Conservation (phyloP, 2,888 invertebrate genomes). For the Troides aeacus region DNA sequence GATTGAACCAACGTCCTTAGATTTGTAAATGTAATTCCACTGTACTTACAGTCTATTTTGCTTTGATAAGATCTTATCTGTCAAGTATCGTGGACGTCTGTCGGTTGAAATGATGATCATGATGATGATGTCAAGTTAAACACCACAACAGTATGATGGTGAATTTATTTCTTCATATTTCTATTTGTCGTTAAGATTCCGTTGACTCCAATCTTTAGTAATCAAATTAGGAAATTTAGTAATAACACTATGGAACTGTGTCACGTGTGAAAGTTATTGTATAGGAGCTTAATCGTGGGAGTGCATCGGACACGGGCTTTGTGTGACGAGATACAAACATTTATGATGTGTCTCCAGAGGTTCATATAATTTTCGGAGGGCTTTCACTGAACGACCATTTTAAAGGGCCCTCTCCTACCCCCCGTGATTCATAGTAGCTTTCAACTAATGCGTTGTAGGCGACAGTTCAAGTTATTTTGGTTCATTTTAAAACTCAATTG, state of each 20-base stretch:
- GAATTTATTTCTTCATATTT: too few species aligned
- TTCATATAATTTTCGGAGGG: conserved; percentile 45
- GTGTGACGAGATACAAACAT: conserved; percentile 61
- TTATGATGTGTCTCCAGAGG: conserved; percentile 60
- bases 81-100: too few species aligned
- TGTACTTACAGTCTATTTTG: too few species aligned
- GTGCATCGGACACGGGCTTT: conserved; percentile 44
- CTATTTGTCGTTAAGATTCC: too few species aligned
- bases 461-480: conserved; percentile 30
- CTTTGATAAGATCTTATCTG: too few species aligned
- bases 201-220: too few species aligned
- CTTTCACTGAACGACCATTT: conserved; percentile 33
- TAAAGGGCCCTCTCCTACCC: conserved; percentile 38
- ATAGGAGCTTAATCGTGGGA: conserved; percentile 51
- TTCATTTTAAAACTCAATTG: conserved; percentile 16
- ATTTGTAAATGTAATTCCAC: too few species aligned
- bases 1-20: too few species aligned
- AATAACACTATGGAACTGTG: not conserved
- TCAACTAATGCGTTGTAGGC: conserved; percentile 20
- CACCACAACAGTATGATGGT: too few species aligned
- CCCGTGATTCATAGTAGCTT: conserved; percentile 13
- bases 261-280: conserved; percentile 9
- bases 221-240: not conserved
- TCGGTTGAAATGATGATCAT: too few species aligned
- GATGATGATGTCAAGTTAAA: too few species aligned